Conservation (phyloP, 2,113 vertebrate species). For the Machaerirhynchus nigripectus region DNA sequence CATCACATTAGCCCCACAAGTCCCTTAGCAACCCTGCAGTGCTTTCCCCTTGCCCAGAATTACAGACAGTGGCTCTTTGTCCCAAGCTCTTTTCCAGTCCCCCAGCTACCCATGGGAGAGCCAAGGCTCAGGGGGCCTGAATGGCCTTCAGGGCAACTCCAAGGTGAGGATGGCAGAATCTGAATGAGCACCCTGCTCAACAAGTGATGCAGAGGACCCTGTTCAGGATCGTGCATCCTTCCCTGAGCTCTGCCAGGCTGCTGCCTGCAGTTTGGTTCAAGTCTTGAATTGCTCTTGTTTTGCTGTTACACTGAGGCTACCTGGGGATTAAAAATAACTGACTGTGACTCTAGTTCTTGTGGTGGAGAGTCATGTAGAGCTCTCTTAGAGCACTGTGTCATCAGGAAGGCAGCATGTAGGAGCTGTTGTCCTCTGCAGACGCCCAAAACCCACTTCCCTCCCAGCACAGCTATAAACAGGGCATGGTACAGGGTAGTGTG, state of each 20-base stretch:
- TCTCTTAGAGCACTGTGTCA: not conserved
- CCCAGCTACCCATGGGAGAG: not conserved
- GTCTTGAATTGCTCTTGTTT: not conserved
- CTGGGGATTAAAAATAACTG: not conserved
- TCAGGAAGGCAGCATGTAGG: not conserved
- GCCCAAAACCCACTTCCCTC: not conserved
- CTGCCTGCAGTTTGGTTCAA: not conserved
- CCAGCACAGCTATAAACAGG: not conserved
- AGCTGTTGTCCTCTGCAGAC: not conserved
- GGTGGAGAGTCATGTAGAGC: not conserved
- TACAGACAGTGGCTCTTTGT: not conserved
- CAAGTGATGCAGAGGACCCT: not conserved
- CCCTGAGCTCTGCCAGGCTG: not conserved
- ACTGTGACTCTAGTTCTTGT: not conserved
- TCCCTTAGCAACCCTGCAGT: not conserved
- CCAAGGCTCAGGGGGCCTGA: not conserved
- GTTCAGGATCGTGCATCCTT: fast-evolving
- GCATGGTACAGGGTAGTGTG: not conserved
- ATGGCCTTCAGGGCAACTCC: not conserved
- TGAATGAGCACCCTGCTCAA: not conserved
- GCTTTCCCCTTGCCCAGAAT: not conserved
- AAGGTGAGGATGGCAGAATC: not conserved
- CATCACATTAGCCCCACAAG: not conserved
- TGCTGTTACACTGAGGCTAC: not conserved
- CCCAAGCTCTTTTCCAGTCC: not conserved